phyloP scores from a whole-genome alignment of 2,888 invertebrate genomes.

The Flexamia atlantica region DNA sequence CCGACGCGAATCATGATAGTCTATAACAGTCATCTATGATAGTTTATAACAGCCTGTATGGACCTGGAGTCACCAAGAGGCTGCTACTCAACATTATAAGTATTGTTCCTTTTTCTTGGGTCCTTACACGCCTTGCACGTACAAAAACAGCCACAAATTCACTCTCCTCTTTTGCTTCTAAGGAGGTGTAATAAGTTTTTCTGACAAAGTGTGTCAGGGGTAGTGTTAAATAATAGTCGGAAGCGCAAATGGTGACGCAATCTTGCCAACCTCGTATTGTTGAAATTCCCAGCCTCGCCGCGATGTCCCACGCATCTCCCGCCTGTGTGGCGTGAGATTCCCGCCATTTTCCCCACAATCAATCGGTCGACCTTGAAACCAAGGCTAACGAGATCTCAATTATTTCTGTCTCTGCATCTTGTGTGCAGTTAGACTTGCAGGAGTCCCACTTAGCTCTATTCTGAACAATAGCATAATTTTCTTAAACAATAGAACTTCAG shows the following conservation, averaged over 20 bases:
- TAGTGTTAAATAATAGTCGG: slow-evolving; percentile 39
- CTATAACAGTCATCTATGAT: too few species aligned
- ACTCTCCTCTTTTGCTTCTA: too few species aligned
- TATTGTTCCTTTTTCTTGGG: too few species aligned
- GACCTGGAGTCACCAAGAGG: too few species aligned
- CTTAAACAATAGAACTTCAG: background rate
- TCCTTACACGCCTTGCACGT: too few species aligned
- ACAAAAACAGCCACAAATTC: too few species aligned
- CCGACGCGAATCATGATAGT: too few species aligned
- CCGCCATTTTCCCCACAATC: slow-evolving; percentile 23
- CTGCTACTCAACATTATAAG: too few species aligned
- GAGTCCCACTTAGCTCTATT: background rate
- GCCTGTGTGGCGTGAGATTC: slow-evolving; percentile 5
- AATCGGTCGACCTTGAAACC: slow-evolving; percentile 10
- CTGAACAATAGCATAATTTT: background rate
- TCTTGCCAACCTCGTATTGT: slow-evolving; percentile 30
- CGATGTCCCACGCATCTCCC: slow-evolving; percentile 30
- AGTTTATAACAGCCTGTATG: too few species aligned
- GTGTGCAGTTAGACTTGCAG: background rate
- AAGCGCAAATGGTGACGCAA: slow-evolving; percentile 24
- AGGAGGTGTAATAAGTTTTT: background rate
- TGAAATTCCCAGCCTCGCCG: slow-evolving; percentile 25
- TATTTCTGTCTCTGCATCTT: background rate
- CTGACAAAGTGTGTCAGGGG: slow-evolving; percentile 14
- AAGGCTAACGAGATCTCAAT: slow-evolving; percentile 4